Percentiles rank a stretch among this genome's conserved stretches.
phyloP scores from a whole-genome alignment of 2,797 vertebrate genomes.

The Melanotaenia maccullochi region DNA sequence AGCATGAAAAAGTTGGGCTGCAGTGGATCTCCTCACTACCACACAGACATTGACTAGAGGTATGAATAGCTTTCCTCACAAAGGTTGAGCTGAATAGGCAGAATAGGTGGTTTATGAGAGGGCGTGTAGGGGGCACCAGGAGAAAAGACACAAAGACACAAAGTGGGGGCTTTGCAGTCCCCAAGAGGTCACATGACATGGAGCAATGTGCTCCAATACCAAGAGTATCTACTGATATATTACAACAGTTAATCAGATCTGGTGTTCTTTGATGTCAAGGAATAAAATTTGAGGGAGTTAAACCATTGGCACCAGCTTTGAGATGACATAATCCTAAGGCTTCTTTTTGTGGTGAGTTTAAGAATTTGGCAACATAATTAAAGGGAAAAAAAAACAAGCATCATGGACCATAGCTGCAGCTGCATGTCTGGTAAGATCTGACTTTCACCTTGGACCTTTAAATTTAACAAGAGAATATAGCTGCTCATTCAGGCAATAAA shows the following conservation, averaged over 20 bases:
- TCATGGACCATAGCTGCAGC: slow-evolving; percentile 14
- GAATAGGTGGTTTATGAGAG: slow-evolving; percentile 66
- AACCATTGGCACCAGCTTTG: not conserved
- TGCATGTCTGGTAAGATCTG: slow-evolving; percentile 32
- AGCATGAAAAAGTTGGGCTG: slow-evolving; percentile 37
- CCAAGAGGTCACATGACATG: slow-evolving; percentile 45
- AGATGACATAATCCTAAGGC: not conserved
- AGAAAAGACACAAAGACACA: slow-evolving; percentile 59
- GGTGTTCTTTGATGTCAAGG: not conserved
- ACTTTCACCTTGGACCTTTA: slow-evolving; percentile 63
- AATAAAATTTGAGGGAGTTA: not conserved
- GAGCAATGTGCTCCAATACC: slow-evolving; percentile 33
- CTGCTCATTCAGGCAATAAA: slow-evolving; percentile 63
- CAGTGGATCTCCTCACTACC: slow-evolving; percentile 42
- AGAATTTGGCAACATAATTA: not conserved
- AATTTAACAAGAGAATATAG: slow-evolving; percentile 59
- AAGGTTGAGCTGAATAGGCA: slow-evolving; percentile 75
- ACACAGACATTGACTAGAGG: slow-evolving; percentile 53
- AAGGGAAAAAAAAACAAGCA: not conserved
- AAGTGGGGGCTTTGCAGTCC: slow-evolving; percentile 52
- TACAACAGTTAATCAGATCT: not conserved
- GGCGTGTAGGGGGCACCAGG: slow-evolving; percentile 58
- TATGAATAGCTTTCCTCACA: slow-evolving; percentile 71
- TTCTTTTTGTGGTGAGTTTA: not conserved
- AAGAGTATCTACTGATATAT: slow-evolving; percentile 4